Conservation (phyloP, 2,888 invertebrate species). For the Scaptomyza tumidula region DNA sequence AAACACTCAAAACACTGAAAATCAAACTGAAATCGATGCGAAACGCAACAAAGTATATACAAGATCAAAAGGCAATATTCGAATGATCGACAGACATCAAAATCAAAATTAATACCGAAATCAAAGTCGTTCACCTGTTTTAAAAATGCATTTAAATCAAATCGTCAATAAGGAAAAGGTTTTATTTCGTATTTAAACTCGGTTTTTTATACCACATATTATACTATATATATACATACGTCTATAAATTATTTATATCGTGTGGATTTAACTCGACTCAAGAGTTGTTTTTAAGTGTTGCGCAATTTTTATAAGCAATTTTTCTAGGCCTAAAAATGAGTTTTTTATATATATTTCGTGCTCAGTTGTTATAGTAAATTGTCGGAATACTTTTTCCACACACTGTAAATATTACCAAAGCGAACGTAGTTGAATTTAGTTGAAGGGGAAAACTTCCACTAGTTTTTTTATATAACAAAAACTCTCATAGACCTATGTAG, state of each 20-base stretch:
- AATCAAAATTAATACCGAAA: slow-evolving; percentile 56
- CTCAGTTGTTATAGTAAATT: slow-evolving; percentile 30
- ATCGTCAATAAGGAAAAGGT: slow-evolving; percentile 31
- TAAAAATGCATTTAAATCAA: slow-evolving; percentile 76
- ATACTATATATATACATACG: slow-evolving; percentile 13
- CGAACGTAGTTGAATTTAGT: slow-evolving; percentile 46
- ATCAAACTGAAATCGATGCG: slow-evolving; percentile 40
- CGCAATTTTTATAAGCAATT: slow-evolving; percentile 79
- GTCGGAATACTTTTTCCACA: slow-evolving; percentile 43
- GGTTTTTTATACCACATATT: slow-evolving; percentile 47
- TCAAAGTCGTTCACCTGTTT: slow-evolving; percentile 79
- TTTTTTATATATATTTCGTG: slow-evolving; percentile 37
- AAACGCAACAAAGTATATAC: slow-evolving; percentile 31
- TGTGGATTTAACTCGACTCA: slow-evolving; percentile 6
- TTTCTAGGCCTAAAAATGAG: slow-evolving; percentile 68
- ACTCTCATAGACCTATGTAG: slow-evolving; percentile 79
- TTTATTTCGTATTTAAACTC: slow-evolving; percentile 65
- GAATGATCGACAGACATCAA: slow-evolving; percentile 32
- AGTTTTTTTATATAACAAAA: slow-evolving; percentile 49
- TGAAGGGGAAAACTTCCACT: slow-evolving; percentile 53
- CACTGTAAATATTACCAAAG: slow-evolving; percentile 63
- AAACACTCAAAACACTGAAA: slow-evolving; percentile 33
- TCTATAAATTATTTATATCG: slow-evolving; percentile 15
- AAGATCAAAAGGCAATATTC: slow-evolving; percentile 23
- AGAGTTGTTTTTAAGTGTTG: slow-evolving; percentile 43